phyloP scores from a whole-genome alignment of 2,113 vertebrate genomes.

The Carassius auratus region DNA sequence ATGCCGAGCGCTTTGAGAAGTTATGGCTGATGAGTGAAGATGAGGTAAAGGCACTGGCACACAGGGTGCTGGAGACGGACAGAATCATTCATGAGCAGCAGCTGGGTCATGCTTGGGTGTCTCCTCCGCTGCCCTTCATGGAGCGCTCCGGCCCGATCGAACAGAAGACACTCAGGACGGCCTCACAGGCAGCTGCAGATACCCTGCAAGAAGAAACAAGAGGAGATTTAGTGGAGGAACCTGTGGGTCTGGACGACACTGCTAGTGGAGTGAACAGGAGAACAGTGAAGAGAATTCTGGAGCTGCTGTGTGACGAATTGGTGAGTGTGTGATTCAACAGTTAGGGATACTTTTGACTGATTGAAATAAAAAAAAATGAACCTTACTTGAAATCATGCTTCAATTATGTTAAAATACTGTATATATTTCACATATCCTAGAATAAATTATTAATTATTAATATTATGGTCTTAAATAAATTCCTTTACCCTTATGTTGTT shows the following conservation, averaged over 20 bases:
- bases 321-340: conserved; percentile 64
- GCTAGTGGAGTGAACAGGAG: conserved; percentile 57
- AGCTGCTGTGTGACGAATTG: conserved; percentile 81
- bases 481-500: not conserved
- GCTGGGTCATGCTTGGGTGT: conserved; percentile 78
- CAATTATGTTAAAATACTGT: too few relatives aligned
- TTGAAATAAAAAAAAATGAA: not conserved
- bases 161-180: conserved; percentile 39
- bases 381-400: too few relatives aligned
- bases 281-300: conserved; percentile 73
- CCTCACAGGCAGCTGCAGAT: conserved; percentile 60
- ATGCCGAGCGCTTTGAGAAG: conserved; percentile 73
- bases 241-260: conserved; percentile 42
- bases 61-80: conserved; percentile 74
- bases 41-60: conserved; percentile 78
- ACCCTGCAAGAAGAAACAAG: conserved; percentile 46
- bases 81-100: conserved; percentile 76
- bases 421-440: too few relatives aligned
- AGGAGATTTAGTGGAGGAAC: not conserved
- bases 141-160: conserved; percentile 65
- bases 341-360: not conserved
- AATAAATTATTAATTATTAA: too few relatives aligned
- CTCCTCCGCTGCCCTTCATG: conserved; percentile 70
- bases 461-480: not conserved
- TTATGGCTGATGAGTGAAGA: conserved; percentile 84